Evolutionary conservation across 2,888 invertebrate species (phyloP), one percentile per base, ranked within the genome.

Genomic region (Agrenia bidenticulata): DNA sequence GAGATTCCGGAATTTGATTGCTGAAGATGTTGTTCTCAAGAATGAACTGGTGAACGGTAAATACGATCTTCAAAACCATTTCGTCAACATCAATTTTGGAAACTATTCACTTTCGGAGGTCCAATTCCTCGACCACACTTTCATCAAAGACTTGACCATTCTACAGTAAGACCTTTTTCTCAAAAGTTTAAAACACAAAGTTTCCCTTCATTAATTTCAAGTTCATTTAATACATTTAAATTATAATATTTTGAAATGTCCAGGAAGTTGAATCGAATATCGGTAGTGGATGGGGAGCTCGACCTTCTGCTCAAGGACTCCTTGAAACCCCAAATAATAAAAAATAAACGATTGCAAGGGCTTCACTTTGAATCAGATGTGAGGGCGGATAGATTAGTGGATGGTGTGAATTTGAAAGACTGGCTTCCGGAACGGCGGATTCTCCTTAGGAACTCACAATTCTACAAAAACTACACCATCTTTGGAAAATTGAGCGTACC

Each of bases 251-350:
- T 32, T 32, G 7, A 39, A 11, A 7, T 1, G 55, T 49, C 11
- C 17, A 70, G 64, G 1, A 26, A 51, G 13, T 51, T 70, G 1
- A 65, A 65, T 27, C 53, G 63, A 11, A 60, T 70, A 13, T 21
- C 39, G 1, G 63, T 64, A 24, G 23, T 21, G 64, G 54, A 15
- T 23, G 32, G 39, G 7, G 58, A 61, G n/a, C 41, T 69, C 26
- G 68, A 62, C 41, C 21, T 69, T 21, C 23, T 69, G 2, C 19
- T 63, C 9, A 26, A n/a, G n/a, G 50, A 62, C 24, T 58, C 63
- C 1, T 7, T 5, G 1, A 50, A 51, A 13, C 23, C 27, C 2
- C 69, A 69, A 27, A 27, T n/a, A n/a, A 19, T 69, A 0, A 37
- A 60, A 23, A 42, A 42, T 0, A 69, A 69, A 17, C 49, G 23